phyloP scores from a whole-genome alignment of 2,888 invertebrate genomes.

The Eucriotettix oculatus region DNA sequence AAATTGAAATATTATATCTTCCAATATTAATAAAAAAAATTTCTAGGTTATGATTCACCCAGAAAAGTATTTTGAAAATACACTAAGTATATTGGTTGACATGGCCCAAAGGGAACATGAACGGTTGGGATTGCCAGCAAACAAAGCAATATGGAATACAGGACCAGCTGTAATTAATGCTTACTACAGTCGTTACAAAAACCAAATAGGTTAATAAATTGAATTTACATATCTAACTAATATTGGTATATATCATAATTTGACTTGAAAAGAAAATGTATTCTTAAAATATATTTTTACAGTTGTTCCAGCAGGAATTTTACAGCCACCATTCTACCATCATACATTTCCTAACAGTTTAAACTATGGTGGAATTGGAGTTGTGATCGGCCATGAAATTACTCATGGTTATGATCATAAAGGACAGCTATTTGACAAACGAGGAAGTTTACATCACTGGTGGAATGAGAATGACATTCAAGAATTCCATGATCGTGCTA shows the following conservation, averaged over 20 bases:
- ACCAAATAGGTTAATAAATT: constrained; percentile 57
- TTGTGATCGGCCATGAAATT: constrained; percentile 84
- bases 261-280: constrained; percentile 3
- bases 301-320: constrained; percentile 86
- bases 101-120: constrained; percentile 55
- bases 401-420: constrained; percentile 86
- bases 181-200: constrained; percentile 87
- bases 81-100: constrained; percentile 55
- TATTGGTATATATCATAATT: constrained; percentile 1
- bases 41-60: no score
- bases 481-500: constrained; percentile 55
- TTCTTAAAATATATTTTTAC: constrained; percentile 10
- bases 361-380: constrained; percentile 80
- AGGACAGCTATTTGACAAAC: constrained; percentile 80
- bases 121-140: constrained; percentile 49
- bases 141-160: constrained; percentile 68
- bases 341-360: constrained; percentile 61
- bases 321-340: constrained; percentile 90
- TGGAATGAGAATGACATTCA: constrained; percentile 62
- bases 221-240: neutral
- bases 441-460: constrained; percentile 81
- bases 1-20: no score
- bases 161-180: constrained; percentile 88
- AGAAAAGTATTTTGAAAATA: constrained; percentile 67
- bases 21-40: no score